These are phyloP conservation scores for Paramormyrops kingsleyae DNA, from an alignment of 2,113 vertebrate genomes.

Conservation along the genomic window DNA sequence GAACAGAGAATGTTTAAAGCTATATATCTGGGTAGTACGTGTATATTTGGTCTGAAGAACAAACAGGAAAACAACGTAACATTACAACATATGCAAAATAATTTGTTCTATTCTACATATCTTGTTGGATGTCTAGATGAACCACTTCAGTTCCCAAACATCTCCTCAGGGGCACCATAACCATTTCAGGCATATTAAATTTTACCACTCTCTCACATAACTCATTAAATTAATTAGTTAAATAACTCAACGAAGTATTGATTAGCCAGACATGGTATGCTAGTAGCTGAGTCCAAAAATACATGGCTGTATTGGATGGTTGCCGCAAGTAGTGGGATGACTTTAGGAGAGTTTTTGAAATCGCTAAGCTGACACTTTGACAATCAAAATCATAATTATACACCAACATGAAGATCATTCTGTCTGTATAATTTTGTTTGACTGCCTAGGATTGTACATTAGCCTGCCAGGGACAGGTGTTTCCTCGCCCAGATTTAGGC, in stretches of 20 bases:
- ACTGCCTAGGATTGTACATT: neutral
- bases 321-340: neutral
- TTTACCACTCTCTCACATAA: neutral
- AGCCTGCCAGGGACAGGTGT: neutral
- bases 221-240: neutral
- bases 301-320: neutral
- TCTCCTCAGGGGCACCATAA: neutral
- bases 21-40: neutral
- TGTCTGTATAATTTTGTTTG: neutral
- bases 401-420: neutral
- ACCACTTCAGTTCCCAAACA: neutral
- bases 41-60: neutral
- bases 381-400: neutral
- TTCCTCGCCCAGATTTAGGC: neutral
- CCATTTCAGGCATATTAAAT: neutral
- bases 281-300: neutral
- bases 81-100: neutral
- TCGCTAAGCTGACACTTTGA: neutral
- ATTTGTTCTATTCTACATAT: neutral
- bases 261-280: neutral
- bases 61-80: too few species aligned
- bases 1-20: neutral
- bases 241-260: neutral
- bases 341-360: neutral
- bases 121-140: neutral